These are phyloP conservation scores for Spisula subtruncata DNA, from an alignment of 2,888 invertebrate species.

Conservation along the genomic window DNA sequence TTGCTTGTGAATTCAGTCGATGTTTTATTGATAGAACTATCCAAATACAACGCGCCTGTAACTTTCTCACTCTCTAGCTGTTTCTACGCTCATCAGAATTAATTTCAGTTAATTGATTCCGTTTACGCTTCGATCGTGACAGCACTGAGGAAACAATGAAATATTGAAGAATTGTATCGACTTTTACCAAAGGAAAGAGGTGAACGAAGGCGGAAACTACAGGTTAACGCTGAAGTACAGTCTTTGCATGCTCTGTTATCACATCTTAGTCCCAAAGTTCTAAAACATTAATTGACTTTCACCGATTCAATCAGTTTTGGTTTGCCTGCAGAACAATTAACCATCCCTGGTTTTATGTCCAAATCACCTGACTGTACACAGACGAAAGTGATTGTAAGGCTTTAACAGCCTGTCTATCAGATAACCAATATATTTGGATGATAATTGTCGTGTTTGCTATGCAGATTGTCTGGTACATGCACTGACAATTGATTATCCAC, in stretches of 20 bases:
- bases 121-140: background rate
- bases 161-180: constrained; percentile 26
- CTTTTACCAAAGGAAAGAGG: background rate
- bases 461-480: too few species aligned
- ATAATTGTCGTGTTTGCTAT: too few species aligned
- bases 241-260: background rate
- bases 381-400: too few species aligned
- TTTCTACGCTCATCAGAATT: background rate
- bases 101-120: constrained; percentile 27
- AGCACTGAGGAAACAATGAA: background rate
- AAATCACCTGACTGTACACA: background rate
- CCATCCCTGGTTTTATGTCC: background rate
- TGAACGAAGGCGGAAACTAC: background rate
- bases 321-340: background rate
- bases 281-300: background rate
- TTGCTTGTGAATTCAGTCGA: background rate
- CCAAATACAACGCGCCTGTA: background rate
- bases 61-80: background rate
- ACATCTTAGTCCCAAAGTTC: background rate
- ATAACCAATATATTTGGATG: too few species aligned
- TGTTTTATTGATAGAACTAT: constrained; percentile 2
- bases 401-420: too few species aligned
- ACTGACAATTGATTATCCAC: too few species aligned
- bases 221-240: background rate
- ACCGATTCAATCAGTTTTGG: background rate